Evolutionary conservation across 2,113 vertebrate genomes (phyloP).

Genomic region (Rafetus swinhoei): DNA sequence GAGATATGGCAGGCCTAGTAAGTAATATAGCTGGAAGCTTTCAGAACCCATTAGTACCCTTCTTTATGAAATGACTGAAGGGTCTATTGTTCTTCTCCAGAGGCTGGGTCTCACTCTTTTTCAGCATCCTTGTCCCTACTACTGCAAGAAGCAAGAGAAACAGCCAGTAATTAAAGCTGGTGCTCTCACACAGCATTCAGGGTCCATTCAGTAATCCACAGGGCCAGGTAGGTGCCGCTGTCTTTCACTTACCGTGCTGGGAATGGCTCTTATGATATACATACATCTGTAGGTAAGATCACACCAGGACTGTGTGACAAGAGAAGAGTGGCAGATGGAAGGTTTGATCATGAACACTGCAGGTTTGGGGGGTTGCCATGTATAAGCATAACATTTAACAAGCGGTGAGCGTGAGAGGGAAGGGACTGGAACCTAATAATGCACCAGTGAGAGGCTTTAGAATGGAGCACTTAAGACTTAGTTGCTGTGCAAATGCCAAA

Average conservation of each 20-base stretch:
- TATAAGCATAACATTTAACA: neutral
- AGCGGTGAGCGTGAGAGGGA: neutral
- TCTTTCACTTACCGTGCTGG: neutral
- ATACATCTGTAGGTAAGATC: neutral
- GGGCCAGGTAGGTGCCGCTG: neutral
- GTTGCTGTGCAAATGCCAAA: neutral
- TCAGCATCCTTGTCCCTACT: neutral
- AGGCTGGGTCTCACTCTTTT: neutral
- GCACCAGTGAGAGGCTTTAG: too few relatives aligned
- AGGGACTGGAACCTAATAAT: neutral
- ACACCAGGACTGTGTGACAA: neutral
- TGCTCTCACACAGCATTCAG: neutral
- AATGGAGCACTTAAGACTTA: too few relatives aligned
- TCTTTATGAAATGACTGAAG: neutral
- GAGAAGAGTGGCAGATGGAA: fast-evolving
- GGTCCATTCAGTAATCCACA: neutral
- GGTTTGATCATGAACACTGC: neutral
- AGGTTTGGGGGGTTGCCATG: neutral
- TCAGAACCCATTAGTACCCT: neutral
- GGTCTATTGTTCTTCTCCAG: neutral
- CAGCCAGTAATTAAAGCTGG: neutral
- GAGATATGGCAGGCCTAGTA: neutral
- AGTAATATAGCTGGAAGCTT: neutral
- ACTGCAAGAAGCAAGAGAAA: neutral
- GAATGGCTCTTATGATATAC: neutral